Evolutionary conservation across 1,140 invertebrate species (phyloP), one percentile per base, ranked within the genome.

Genomic region (Drosophila prosaltans): DNA sequence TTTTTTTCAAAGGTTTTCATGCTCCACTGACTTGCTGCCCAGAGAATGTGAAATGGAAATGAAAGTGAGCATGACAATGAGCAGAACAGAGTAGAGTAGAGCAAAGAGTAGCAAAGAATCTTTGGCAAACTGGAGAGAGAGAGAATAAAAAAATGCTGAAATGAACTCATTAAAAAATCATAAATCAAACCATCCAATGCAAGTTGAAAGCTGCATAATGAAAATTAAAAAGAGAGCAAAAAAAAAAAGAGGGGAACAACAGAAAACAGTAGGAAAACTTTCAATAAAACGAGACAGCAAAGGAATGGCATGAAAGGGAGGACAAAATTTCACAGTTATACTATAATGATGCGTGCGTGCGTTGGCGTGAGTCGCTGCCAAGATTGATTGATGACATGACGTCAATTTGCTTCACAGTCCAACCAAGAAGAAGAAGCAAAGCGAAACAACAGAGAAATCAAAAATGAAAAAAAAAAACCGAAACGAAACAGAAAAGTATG

Each of bases 321-420:
- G 58, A 54, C 16, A 57, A 65, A 73, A 57, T 60, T 80, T 80
- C 67, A 80, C 81, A 84, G 73, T 60, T 75, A 61, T 55, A 65
- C 69, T 30, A 32, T 54, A 60, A 84, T 85, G 78, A 74, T 85
- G 78, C 69, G 78, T 85, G 78, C 69, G 74, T 69, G 79, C 74
- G 74, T 69, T 72, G 65, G 72, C 48, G 59, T 70, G 68, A 60
- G 54, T 24, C 32, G 40, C 68, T 86, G 83, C 82, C 62, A 68
- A 69, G 80, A 89, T 88, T 88, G 84, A 88, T 88, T 88, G 80
- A 88, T 88, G 84, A 88, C 84, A 90, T 75, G 78, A 72, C 80
- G 84, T 88, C 84, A 88, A 88, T 89, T 88, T 80, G 74, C 78
- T 71, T 67, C 45, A 10, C 28, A 16, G 6, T 36, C 32, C 32